Evolutionary conservation across 2,113 vertebrate species (phyloP), one percentile per base, ranked within the genome.

Genomic region (Nicator chloris): DNA sequence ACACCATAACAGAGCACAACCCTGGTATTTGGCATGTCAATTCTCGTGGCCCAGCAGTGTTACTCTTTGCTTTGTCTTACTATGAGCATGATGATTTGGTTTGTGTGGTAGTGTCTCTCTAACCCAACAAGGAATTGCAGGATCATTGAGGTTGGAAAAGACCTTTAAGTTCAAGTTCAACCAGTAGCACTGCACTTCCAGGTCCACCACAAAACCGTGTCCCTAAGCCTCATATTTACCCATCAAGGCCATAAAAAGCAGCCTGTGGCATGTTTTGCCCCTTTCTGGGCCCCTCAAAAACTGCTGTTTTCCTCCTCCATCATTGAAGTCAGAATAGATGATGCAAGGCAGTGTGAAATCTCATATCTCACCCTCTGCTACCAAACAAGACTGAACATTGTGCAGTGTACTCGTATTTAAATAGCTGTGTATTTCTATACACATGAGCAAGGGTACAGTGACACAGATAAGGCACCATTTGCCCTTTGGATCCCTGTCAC

Each of bases 11-110:
- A 54, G 35, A 86, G 30, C 23, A 44, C 8, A 86, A 6, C 9
- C 5, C 31, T 33, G 0, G 2, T 31, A 45, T 88, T 70, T 56
- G 27, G 21, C 16, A 51, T 4, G 15, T 19, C 15, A 33, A 0
- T 79, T 18, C 15, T 51, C 44, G 12, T 71, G 28, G 12, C 13
- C 39, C 22, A 44, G 2, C 4, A 45, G 6, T 10, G n/a, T 35
- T 80, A 19, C 24, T 61, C 76, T 53, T 75, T 76, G 10, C 17
- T 21, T 11, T 40, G 12, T 10, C 31, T 79, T 33, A 35, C 30
- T 70, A 65, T 16, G 28, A 35, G 7, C 3, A 1, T 44, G 8
- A 26, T 35, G 4, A 28, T 77, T 80, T 70, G 49, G 42, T 77
- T 71, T 70, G 8, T 30, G 20, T 40, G 26, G 11, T 20, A 30